These are phyloP conservation scores for Metacarcinus magister DNA, from an alignment of 2,888 invertebrate genomes.

Conservation along the genomic window DNA sequence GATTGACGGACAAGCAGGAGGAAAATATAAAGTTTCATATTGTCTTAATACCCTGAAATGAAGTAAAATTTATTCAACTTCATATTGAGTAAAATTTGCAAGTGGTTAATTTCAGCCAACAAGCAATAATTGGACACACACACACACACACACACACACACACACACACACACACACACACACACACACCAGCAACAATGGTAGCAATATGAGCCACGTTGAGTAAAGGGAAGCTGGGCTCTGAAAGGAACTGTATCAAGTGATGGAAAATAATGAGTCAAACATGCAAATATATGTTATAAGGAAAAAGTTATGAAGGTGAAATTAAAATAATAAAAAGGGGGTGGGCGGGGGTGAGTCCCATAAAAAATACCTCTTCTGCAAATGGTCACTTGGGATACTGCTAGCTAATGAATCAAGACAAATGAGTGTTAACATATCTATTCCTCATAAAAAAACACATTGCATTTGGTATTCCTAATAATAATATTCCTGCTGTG, in stretches of 20 bases:
- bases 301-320: background rate
- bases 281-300: background rate
- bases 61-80: background rate
- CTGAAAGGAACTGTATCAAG: background rate
- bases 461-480: background rate
- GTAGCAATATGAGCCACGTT: background rate
- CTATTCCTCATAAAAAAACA: background rate
- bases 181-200: background rate
- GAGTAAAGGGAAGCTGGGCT: background rate
- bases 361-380: background rate
- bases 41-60: background rate
- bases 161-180: background rate
- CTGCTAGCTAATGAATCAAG: conserved; percentile 38
- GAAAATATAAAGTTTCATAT: background rate
- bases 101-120: background rate
- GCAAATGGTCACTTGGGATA: conserved; percentile 35
- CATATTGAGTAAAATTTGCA: background rate
- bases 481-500: background rate
- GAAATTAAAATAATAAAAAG: background rate
- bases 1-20: background rate
- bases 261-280: background rate
- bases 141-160: conserved; percentile 38
- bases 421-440: background rate
- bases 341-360: no score
- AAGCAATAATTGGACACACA: conserved; percentile 7